Evolutionary conservation across 2,888 invertebrate species (phyloP), one percentile per base, ranked within the genome.

Genomic region (Drosophila limbata): DNA sequence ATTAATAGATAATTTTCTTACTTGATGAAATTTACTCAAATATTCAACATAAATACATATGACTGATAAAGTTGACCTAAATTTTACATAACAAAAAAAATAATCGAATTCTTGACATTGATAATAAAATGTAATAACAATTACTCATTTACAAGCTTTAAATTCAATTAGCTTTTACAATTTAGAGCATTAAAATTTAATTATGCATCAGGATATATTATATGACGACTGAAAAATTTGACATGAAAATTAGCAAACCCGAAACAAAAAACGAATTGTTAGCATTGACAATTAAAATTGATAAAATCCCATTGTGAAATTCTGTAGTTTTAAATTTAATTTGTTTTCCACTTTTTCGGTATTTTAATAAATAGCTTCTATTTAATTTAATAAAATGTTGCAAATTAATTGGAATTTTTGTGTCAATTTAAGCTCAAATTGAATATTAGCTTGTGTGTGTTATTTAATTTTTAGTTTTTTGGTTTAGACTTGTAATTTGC

Each of bases 391-490:
- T 17, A 17, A 33, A 48, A 17, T 33, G 17, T 5, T 19, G 33
- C 33, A 31, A 33, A 48, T 48, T 17, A 48, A 48, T 48, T 48
- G 33, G 13, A 48, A 33, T 48, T 6, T 33, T 19, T 48, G 48
- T 48, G 5, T 33, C 47, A 15, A 15, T 31, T 28, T n/a, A 28
- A 47, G 28, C 9, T 47, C 8, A 9, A 39, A 40, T 55, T 55
- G 31, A 55, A 31, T 17, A 13, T 37, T n/a, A 21, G 35, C 37
- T 15, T 8, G n/a, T 21, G 9, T 8, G 13, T 39, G 10, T 40
- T 25, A 15, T 19, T 28, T 9, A 3, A 1, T 13, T 21, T 13
- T 19, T 19, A 28, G 28, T 13, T 31, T 33, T 33, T 51, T 25
- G 11, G 4, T 25, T 35, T 44, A 28, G 28, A 3, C 11, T 21